Conservation (phyloP, 2,113 vertebrate genomes). For the Oryzias javanicus region DNA sequence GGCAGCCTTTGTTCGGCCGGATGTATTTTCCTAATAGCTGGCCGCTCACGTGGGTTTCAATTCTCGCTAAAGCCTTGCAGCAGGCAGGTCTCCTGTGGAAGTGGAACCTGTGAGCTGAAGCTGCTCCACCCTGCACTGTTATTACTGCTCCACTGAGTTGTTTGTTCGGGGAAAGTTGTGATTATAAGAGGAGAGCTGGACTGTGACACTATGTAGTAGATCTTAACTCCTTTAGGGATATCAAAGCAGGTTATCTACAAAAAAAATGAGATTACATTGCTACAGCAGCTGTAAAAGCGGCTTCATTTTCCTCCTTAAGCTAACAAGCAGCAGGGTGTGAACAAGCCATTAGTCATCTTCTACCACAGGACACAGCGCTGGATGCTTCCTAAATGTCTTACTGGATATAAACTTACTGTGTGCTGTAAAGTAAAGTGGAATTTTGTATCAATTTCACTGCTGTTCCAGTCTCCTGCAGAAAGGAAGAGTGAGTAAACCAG, state of each 20-base stretch:
- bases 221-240: conserved; percentile 27
- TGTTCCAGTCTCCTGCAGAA: background rate
- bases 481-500: background rate
- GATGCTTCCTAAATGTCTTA: conserved; percentile 6
- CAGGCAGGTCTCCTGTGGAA: conserved; percentile 10
- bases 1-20: conserved; percentile 16
- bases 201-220: conserved; percentile 11
- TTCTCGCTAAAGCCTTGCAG: background rate
- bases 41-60: background rate
- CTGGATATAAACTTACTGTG: background rate
- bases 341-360: conserved; percentile 36
- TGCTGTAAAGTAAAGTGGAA: no score
- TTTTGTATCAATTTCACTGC: background rate
- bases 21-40: conserved; percentile 13
- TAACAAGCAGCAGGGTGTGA: conserved; percentile 12
- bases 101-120: conserved; percentile 26
- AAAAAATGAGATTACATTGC: background rate
- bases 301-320: conserved; percentile 27
- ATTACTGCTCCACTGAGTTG: conserved; percentile 30
- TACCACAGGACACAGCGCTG: conserved; percentile 18
- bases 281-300: background rate
- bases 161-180: conserved; percentile 25
- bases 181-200: conserved; percentile 5
- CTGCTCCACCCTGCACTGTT: conserved; percentile 37
- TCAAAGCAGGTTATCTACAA: conserved; percentile 32